Evolutionary conservation across 2,113 vertebrate species (phyloP), one percentile per base, ranked within the genome.

Genomic region (Rhineura floridana): DNA sequence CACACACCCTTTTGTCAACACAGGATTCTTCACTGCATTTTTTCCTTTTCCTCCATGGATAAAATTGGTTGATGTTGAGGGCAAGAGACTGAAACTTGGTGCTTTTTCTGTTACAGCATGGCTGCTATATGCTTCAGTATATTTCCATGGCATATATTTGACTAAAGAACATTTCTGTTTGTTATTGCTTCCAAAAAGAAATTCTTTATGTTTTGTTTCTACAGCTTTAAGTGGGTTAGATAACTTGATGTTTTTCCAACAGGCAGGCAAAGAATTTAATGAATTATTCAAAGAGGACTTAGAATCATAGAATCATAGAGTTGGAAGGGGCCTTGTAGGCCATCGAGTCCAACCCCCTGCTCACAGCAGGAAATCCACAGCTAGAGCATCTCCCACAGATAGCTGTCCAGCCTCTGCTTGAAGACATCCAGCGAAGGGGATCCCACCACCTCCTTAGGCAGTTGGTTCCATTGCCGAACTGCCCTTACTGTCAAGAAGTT

Each of bases 221-320:
- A 81, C 42, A 3, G 42, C 83, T 91, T 93, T 83, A 82, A 42
- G 92, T 30, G 94, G 90, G 83, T 50, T 92, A 91, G 93, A 93
- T 28, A 67, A 92, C 86, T 63, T 91, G 42, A 94, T 91, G 93
- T 95, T 97, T 95, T 97, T 96, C 88, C 96, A 92, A 87, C 95
- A 96, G 0, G 86, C 1, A 17, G 97, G 94, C 76, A 97, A 93
- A 63, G 95, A 96, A 86, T 96, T 96, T 73, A 96, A 86, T 81
- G 95, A 83, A 89, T 94, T n/a, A 89, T 87, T 92, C 83, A 94
- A 1, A 82, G 55, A 59, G 21, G 95, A 95, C 83, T 94, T 96
- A n/a, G n/a, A n/a, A n/a, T n/a, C n/a, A n/a, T n/a, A n/a, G n/a
- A n/a, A n/a, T n/a, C n/a, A n/a, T n/a, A n/a, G n/a, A n/a, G n/a